Conservation (phyloP, 2,113 vertebrate genomes). For the Pedionomus torquatus region DNA sequence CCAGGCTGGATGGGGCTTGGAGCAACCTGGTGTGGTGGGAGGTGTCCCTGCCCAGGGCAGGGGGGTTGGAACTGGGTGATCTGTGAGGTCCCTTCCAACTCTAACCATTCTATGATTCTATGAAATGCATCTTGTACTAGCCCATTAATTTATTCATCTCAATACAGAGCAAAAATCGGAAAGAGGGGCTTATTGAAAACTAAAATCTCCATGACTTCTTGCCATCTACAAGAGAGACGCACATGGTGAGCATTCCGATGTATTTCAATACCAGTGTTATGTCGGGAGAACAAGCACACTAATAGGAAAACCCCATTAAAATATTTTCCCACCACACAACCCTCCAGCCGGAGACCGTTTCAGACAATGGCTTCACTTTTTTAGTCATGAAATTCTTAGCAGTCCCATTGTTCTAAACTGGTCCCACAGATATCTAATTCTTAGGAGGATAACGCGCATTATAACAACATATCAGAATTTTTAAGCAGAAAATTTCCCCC, state of each 20-base stretch:
- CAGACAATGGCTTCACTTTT: conserved; percentile 67
- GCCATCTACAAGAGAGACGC: neutral
- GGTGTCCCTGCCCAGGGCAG: too few relatives aligned
- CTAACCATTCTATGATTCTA: too few relatives aligned
- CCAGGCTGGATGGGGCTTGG: too few relatives aligned
- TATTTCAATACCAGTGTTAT: conserved; percentile 49
- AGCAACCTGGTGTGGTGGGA: too few relatives aligned
- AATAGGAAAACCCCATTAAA: conserved; percentile 68
- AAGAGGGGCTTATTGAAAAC: neutral
- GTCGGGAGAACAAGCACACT: conserved; percentile 46
- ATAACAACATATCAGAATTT: conserved; percentile 43
- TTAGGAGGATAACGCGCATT: conserved; percentile 51
- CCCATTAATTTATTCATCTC: neutral
- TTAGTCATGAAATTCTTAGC: conserved; percentile 66
- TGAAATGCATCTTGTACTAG: neutral
- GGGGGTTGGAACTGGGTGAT: too few relatives aligned
- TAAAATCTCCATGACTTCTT: conserved; percentile 54
- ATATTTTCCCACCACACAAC: conserved; percentile 75
- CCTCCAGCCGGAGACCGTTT: conserved; percentile 58
- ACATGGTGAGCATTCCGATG: conserved; percentile 48
- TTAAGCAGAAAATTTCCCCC: conserved; percentile 68
- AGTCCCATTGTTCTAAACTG: conserved; percentile 54
- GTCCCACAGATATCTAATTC: conserved; percentile 75
- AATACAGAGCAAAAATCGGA: neutral
- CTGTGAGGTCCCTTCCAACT: too few relatives aligned